phyloP scores from a whole-genome alignment of 2,113 vertebrate genomes.

The Crypturellus undulatus region DNA sequence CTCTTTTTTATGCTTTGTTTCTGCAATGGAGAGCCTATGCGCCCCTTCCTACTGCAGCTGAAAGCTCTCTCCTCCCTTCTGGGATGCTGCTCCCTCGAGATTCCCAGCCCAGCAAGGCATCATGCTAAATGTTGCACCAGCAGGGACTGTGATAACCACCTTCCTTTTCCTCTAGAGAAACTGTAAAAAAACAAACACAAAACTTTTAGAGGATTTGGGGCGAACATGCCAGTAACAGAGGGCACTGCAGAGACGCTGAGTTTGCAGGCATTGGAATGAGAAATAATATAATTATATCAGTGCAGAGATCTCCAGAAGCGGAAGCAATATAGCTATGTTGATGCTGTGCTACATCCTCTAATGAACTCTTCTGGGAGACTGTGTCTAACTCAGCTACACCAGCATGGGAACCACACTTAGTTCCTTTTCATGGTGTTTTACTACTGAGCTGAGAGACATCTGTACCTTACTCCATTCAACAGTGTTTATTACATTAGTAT shows the following conservation, averaged over 20 bases:
- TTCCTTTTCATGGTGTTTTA: not conserved
- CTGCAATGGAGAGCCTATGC: not conserved
- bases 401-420: not conserved
- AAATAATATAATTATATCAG: not conserved
- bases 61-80: not conserved
- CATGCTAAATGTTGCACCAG: constrained; percentile 34
- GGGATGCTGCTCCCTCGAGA: not conserved
- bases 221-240: not conserved
- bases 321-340: not conserved
- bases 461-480: not conserved
- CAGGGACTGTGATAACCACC: not conserved
- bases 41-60: not conserved
- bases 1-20: not conserved
- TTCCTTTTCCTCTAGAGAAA: not conserved
- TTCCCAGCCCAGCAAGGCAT: constrained; percentile 33
- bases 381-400: not conserved
- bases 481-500: not conserved
- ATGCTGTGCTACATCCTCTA: not conserved
- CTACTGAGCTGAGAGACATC: not conserved
- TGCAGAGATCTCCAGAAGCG: not conserved
- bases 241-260: not conserved
- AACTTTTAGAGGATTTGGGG: not conserved
- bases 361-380: not conserved
- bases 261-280: not conserved
- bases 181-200: not conserved